Conservation (phyloP, 1,140 invertebrate species). For the Listronotus oregonensis region DNA sequence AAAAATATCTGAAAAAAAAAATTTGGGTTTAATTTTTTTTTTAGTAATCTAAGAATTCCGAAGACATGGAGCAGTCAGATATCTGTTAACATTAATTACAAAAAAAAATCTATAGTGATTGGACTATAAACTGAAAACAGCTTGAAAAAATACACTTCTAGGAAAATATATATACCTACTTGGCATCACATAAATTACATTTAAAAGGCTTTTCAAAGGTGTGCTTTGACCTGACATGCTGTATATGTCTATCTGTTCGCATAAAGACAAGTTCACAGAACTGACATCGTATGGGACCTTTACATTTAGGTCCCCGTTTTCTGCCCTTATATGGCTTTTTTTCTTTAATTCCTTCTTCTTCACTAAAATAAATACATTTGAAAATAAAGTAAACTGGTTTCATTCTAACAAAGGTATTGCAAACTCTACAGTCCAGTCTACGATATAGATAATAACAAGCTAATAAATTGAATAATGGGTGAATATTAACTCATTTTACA, state of each 20-base stretch:
- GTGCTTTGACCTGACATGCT: slow-evolving; percentile 39
- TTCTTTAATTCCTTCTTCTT: slow-evolving; percentile 11
- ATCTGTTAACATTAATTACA: no score
- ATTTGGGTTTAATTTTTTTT: no score
- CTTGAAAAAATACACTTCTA: no score
- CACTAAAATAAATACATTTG: neutral
- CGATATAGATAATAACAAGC: no score
- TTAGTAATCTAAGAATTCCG: no score
- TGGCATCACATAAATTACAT: slow-evolving; percentile 40
- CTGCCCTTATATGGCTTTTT: slow-evolving; percentile 14
- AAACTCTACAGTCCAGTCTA: no score
- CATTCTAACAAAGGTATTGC: neutral
- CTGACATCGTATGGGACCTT: slow-evolving; percentile 31
- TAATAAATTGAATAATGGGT: no score
- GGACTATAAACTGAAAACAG: no score
- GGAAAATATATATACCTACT: slow-evolving; percentile 18
- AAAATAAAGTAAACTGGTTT: neutral
- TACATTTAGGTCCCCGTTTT: slow-evolving; percentile 33
- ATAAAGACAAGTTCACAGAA: slow-evolving; percentile 37
- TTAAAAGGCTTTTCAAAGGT: slow-evolving; percentile 44
- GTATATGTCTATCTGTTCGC: slow-evolving; percentile 29
- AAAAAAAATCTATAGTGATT: no score
- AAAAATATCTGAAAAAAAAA: no score
- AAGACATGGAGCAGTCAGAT: no score
- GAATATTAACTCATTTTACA: no score